Conservation (phyloP, 2,113 vertebrate species). For the Myiozetetes cayanensis region DNA sequence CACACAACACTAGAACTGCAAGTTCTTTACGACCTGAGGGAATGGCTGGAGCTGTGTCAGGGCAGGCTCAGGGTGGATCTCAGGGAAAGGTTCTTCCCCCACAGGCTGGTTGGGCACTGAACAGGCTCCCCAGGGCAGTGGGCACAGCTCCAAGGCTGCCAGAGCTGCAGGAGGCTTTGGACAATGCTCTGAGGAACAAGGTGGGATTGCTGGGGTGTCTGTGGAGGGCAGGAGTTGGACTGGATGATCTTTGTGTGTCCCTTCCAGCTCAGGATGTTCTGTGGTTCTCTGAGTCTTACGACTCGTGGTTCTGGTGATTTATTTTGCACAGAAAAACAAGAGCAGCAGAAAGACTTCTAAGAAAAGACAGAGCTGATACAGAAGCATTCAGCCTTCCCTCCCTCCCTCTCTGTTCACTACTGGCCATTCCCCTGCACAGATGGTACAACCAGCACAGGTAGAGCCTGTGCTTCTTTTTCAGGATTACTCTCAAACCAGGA, state of each 20-base stretch:
- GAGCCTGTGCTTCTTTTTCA: background rate
- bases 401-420: background rate
- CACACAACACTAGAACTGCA: background rate
- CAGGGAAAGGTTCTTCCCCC: background rate
- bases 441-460: background rate
- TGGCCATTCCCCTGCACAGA: background rate
- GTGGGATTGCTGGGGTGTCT: background rate
- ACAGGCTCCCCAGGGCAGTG: background rate
- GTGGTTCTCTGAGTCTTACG: background rate
- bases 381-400: background rate
- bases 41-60: background rate
- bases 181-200: background rate
- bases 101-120: background rate
- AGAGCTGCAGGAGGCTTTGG: background rate
- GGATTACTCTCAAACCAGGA: background rate
- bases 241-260: accelerated
- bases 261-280: background rate
- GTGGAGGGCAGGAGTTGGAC: accelerated
- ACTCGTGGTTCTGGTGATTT: background rate
- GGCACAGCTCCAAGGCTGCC: background rate
- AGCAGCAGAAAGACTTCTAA: background rate
- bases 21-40: background rate
- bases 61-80: background rate
- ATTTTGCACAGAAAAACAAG: background rate
- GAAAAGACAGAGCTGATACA: background rate